phyloP scores from a whole-genome alignment of 2,797 vertebrate genomes.

The Neopelma chrysocephalum region DNA sequence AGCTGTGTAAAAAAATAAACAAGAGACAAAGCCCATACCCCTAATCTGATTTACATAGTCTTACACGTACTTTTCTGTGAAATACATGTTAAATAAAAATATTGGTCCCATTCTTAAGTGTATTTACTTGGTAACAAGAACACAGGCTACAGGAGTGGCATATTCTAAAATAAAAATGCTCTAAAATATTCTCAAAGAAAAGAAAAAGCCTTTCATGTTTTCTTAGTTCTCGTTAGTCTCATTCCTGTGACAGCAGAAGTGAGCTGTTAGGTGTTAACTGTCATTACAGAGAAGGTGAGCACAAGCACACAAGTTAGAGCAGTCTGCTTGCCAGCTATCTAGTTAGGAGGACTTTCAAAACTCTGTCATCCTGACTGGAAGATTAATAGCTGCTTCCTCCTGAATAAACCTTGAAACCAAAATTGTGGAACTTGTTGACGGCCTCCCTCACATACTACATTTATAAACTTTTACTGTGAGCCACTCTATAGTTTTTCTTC shows the following conservation, averaged over 20 bases:
- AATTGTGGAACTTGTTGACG: background rate
- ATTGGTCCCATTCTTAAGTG: background rate
- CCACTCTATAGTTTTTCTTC: background rate
- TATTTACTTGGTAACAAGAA: background rate
- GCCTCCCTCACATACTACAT: background rate
- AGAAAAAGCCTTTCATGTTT: background rate
- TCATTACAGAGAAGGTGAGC: background rate
- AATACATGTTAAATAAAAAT: background rate
- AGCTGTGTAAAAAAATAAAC: background rate
- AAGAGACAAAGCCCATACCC: background rate
- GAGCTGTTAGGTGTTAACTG: background rate
- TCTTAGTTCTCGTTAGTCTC: background rate
- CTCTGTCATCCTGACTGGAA: background rate
- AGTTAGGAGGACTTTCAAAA: background rate
- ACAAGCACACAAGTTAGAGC: background rate
- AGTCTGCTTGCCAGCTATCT: background rate
- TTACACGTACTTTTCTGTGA: background rate
- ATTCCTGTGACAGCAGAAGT: background rate
- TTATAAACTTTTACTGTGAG: constrained; percentile 8
- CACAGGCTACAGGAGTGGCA: background rate
- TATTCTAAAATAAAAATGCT: background rate
- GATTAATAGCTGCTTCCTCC: constrained; percentile 18
- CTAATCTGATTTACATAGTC: background rate
- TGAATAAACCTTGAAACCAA: background rate
- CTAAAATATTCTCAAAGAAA: background rate